Evolutionary conservation across 2,113 vertebrate genomes (phyloP).

Genomic region (Passerina amoena): DNA sequence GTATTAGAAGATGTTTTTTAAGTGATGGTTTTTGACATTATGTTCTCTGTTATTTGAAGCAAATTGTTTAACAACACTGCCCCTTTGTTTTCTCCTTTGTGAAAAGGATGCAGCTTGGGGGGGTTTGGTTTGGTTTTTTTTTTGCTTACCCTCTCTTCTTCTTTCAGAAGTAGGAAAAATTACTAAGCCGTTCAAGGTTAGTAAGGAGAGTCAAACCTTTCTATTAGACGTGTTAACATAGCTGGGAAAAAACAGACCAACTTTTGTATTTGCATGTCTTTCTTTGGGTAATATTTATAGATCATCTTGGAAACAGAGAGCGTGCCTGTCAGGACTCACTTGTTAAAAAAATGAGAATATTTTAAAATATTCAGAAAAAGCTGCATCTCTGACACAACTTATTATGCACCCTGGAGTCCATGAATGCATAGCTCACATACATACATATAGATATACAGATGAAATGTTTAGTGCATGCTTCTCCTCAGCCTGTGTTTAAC

Average conservation of each 20-base stretch:
- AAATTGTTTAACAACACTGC: not conserved
- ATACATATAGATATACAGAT: accelerated
- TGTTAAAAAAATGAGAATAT: not conserved
- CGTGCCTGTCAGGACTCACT: not conserved
- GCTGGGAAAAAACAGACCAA: not conserved
- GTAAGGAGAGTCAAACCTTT: not conserved
- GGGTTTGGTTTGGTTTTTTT: not conserved
- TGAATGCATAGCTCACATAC: not conserved
- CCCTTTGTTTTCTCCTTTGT: not conserved
- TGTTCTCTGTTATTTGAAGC: not conserved
- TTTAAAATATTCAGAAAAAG: not conserved
- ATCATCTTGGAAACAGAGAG: not conserved
- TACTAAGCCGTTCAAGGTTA: not conserved
- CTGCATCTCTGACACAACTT: not conserved
- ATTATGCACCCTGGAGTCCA: not conserved
- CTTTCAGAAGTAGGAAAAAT: not conserved
- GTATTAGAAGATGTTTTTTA: not conserved
- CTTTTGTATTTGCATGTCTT: not conserved
- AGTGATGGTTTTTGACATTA: not conserved
- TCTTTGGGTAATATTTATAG: not conserved
- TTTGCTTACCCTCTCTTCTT: not conserved
- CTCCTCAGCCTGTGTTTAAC: not conserved
- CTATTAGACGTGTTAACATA: not conserved
- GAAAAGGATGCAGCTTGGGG: not conserved
- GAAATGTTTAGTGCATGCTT: not conserved